These are phyloP conservation scores for Drosophila kanekoi DNA, from an alignment of 2,888 invertebrate species.

Conservation along the genomic window DNA sequence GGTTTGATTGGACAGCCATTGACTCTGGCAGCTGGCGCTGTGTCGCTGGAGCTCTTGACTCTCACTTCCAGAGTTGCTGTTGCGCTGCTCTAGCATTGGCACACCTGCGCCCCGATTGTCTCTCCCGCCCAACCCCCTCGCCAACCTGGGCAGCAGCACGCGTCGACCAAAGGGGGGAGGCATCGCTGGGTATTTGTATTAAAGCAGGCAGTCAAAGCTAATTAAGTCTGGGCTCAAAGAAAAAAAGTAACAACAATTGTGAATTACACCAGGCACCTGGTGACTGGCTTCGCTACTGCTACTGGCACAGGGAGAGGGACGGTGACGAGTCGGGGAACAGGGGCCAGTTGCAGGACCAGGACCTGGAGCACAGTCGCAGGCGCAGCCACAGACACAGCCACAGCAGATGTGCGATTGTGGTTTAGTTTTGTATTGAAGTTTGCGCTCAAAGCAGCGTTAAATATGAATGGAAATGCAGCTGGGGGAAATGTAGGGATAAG, in stretches of 20 bases:
- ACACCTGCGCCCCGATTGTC: slow-evolving; percentile 58
- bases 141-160: slow-evolving; percentile 39
- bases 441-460: slow-evolving; percentile 26
- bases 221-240: slow-evolving; percentile 66
- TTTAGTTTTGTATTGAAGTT: slow-evolving; percentile 53
- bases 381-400: slow-evolving; percentile 26
- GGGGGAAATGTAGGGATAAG: neutral
- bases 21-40: slow-evolving; percentile 41
- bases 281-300: slow-evolving; percentile 16
- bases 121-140: neutral
- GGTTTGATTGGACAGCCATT: slow-evolving; percentile 51
- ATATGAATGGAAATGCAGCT: slow-evolving; percentile 16
- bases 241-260: slow-evolving; percentile 55
- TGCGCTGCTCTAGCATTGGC: slow-evolving; percentile 57
- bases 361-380: slow-evolving; percentile 8
- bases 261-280: slow-evolving; percentile 45
- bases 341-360: neutral
- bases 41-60: slow-evolving; percentile 19
- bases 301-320: neutral
- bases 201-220: slow-evolving; percentile 68
- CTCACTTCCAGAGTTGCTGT: slow-evolving; percentile 20
- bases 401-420: slow-evolving; percentile 54
- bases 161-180: slow-evolving; percentile 17
- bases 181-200: slow-evolving; percentile 53
- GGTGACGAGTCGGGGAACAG: neutral